Percentiles rank a stretch among this genome's conserved stretches.
These are phyloP conservation scores for Zoroaster sp. DNA, from an alignment of 53 echinoderm and acorn worm genomes.

Conservation along the genomic window DNA sequence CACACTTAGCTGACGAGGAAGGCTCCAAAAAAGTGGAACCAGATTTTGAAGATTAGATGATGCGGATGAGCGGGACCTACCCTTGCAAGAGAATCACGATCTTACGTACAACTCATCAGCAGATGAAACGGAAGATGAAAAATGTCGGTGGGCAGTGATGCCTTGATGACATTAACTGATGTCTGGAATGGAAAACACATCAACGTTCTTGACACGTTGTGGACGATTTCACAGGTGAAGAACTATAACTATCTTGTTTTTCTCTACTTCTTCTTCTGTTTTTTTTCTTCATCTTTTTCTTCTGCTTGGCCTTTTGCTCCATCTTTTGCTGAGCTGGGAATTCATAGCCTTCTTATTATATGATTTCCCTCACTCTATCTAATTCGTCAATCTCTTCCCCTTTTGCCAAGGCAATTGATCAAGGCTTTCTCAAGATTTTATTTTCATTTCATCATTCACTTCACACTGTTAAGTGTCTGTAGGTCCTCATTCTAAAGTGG, in stretches of 20 bases:
- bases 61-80: conserved; percentile 21
- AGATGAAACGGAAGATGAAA: conserved; percentile 36
- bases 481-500: background rate
- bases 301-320: background rate
- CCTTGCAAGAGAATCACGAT: conserved; percentile 39
- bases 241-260: conserved; percentile 44
- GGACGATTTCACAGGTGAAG: conserved; percentile 39
- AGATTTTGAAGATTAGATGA: conserved; percentile 50
- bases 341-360: background rate
- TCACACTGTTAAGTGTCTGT: background rate
- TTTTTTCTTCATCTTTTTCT: background rate
- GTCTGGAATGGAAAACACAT: conserved; percentile 27
- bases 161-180: conserved; percentile 38
- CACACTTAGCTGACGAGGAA: background rate
- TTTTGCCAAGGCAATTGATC: background rate
- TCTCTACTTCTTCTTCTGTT: background rate
- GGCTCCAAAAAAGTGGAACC: conserved; percentile 52
- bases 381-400: background rate
- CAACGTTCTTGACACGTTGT: conserved; percentile 27
- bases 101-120: conserved; percentile 49
- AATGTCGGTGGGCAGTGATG: conserved; percentile 13
- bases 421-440: background rate
- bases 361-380: background rate
- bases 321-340: background rate
- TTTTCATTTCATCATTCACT: background rate